Percentiles rank a stretch among this genome's conserved stretches.
Conservation (phyloP, 2,888 invertebrate species). For the Plagodis pulveraria region DNA sequence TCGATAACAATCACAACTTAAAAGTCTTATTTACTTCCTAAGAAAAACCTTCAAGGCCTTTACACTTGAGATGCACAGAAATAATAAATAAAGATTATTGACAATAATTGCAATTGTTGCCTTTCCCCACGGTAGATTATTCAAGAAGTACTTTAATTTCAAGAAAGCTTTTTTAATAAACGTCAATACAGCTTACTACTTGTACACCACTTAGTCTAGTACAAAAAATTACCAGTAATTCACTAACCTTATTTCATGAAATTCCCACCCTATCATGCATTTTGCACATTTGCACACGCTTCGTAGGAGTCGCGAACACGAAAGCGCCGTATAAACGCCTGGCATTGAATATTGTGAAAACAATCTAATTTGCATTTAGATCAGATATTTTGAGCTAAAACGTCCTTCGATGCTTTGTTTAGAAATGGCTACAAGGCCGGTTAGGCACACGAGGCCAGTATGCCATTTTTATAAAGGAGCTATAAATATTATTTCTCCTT, state of each 20-base stretch:
- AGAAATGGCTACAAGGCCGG: slow-evolving; percentile 73
- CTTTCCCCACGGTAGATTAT: no score
- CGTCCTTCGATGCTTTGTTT: slow-evolving; percentile 62
- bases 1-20: no score
- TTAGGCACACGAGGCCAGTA: slow-evolving; percentile 48
- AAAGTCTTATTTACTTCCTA: no score
- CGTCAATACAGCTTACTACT: no score
- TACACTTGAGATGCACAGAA: no score
- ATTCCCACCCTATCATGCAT: slow-evolving; percentile 1
- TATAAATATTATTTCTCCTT: slow-evolving; percentile 48
- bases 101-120: no score
- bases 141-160: no score
- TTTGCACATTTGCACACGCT: neutral
- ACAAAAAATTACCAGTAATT: neutral
- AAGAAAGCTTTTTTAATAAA: no score
- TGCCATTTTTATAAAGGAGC: slow-evolving; percentile 47
- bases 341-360: slow-evolving; percentile 47
- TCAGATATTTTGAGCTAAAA: slow-evolving; percentile 62
- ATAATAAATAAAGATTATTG: no score
- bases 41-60: no score
- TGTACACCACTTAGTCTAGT: no score
- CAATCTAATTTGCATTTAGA: slow-evolving; percentile 66
- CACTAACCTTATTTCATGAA: neutral
- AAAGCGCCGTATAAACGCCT: slow-evolving; percentile 1
- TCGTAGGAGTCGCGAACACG: neutral